A percentile compares a stretch with the other conserved stretches of the same genome.
Evolutionary conservation across 2,888 invertebrate genomes (phyloP).

Genomic region (Pyrrhia umbra): DNA sequence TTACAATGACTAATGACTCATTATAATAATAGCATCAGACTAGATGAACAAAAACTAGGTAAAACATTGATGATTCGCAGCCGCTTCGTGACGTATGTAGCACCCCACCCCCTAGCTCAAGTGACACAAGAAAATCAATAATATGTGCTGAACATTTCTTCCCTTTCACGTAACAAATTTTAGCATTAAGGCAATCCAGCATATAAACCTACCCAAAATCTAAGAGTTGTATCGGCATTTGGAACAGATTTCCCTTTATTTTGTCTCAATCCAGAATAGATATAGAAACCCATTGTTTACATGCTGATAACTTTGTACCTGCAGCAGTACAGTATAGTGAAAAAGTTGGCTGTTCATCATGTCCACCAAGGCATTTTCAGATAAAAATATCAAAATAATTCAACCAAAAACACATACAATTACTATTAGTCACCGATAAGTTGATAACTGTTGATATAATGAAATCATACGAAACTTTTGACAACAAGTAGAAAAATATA

Average conservation of each 20-base stretch:
- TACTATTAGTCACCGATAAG: constrained; percentile 75
- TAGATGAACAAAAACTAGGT: background rate
- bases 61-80: constrained; percentile 23
- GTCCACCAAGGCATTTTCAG: background rate
- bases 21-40: constrained; percentile 1
- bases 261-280: background rate
- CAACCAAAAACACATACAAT: constrained; percentile 47
- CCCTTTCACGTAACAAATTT: constrained; percentile 26
- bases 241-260: background rate
- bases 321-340: background rate
- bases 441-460: constrained; percentile 46
- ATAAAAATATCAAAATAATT: constrained; percentile 35
- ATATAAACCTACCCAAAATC: background rate
- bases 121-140: constrained; percentile 83
- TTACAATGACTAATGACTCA: constrained; percentile 12
- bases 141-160: constrained; percentile 45
- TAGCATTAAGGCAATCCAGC: background rate
- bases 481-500: constrained; percentile 1
- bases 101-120: constrained; percentile 71
- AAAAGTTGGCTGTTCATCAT: constrained; percentile 1
- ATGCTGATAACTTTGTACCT: background rate
- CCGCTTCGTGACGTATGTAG: constrained; percentile 66
- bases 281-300: constrained; percentile 30
- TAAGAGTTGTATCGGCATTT: background rate
- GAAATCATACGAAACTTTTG: constrained; percentile 16